Base-by-base conservation (phyloP, 1,140 invertebrate species). In the Papilio machaon region DNA sequence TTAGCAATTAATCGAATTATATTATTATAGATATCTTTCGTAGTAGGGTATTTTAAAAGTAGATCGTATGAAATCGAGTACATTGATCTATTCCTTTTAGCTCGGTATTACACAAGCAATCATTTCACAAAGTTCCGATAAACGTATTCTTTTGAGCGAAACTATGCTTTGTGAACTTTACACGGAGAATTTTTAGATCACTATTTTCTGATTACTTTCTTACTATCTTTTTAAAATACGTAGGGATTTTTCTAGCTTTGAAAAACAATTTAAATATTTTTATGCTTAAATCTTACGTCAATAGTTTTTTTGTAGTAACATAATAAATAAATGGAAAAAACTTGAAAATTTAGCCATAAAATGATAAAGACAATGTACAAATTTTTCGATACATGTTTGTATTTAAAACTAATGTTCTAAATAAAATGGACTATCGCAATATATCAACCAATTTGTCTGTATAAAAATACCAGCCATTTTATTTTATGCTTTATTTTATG, bases 121-220 rank as follows among this genome's bases (percentile, higher is more conserved):
- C 64, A 35, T 35, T 70, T 17, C 64, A 70, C 64, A 70, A 35
- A 70, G n/a, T 70, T 70, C 30, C 64, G 64, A 0, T 30, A 35
- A 70, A 70, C 64, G 64, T 70, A 70, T 17, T 70, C 64, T 30
- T 70, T 70, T 70, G 64, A 70, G 30, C 30, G 30, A 38, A 70
- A 70, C 60, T 64, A 64, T 35, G 64, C 64, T 70, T 70, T 70
- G 64, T 17, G 64, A 70, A 35, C 64, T 70, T 70, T 70, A 70
- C 10, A 11, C 30, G 13, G 64, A 2, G 10, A 64, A 70, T 35
- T 70, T 70, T 70, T 70, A 70, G 64, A 70, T 70, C 64, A 13
- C n/a, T 70, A 17, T 70, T 70, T 70, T 70, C 30, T 70, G 64
- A 70, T 70, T 70, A 35, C 35, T 64, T 17, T 58, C 54, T 17